Evolutionary conservation across 1,140 invertebrate genomes (phyloP).

Genomic region (Drosophila insularis): DNA sequence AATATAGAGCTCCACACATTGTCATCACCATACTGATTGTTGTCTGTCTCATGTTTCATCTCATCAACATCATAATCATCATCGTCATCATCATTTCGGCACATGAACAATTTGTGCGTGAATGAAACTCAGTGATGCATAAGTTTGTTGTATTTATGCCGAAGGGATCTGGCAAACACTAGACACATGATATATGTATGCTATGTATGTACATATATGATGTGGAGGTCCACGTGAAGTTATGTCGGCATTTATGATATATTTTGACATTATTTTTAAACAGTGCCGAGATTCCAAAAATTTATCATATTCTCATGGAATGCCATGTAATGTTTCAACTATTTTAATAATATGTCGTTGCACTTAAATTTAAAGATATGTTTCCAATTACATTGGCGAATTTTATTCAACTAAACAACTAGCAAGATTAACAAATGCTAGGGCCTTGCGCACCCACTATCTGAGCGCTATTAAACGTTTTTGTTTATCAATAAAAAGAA

Average conservation of each 20-base stretch:
- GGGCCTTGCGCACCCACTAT: too few species aligned
- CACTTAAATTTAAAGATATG: not conserved
- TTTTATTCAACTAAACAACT: too few species aligned
- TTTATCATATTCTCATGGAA: not conserved
- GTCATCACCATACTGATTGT: conserved; percentile 13
- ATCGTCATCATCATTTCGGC: not conserved
- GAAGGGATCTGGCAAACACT: not conserved
- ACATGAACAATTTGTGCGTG: conserved; percentile 60
- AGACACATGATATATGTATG: conserved; percentile 5
- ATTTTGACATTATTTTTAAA: not conserved
- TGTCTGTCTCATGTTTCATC: conserved; percentile 9
- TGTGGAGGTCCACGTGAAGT: not conserved
- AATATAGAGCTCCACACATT: conserved; percentile 34
- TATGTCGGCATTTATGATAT: conserved; percentile 7
- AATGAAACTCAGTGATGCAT: conserved; percentile 63
- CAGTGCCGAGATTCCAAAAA: not conserved
- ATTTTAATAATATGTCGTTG: not conserved
- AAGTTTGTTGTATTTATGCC: conserved; percentile 30
- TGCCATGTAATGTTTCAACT: not conserved
- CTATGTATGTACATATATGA: not conserved
- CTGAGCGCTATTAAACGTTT: too few species aligned
- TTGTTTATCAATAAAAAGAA: too few species aligned
- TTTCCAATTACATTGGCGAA: not conserved
- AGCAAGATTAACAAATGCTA: too few species aligned
- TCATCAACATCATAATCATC: not conserved